A percentile compares a stretch with the other conserved stretches of the same genome.
These are phyloP conservation scores for Amblyopsis rosae DNA, from an alignment of 2,113 vertebrate species.

Conservation along the genomic window DNA sequence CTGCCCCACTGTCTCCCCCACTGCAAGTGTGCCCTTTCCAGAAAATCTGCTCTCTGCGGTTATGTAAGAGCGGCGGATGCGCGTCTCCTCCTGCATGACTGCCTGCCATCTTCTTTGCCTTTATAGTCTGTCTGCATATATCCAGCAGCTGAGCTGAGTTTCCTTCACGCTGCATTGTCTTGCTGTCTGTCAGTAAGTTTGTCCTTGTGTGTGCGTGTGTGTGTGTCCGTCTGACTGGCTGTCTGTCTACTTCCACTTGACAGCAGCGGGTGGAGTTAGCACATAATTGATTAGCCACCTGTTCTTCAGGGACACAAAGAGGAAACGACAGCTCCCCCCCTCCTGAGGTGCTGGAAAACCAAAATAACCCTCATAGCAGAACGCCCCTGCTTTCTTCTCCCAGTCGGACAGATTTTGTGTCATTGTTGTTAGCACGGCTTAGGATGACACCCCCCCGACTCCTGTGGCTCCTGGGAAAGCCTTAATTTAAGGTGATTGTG, in stretches of 20 bases:
- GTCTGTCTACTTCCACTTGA: slow-evolving; percentile 25
- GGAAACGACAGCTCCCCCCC: slow-evolving; percentile 35
- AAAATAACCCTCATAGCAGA: slow-evolving; percentile 43
- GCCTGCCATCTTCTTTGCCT: background rate
- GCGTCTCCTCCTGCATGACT: background rate
- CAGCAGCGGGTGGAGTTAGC: slow-evolving; percentile 57
- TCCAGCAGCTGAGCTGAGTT: background rate
- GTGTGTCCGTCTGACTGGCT: background rate
- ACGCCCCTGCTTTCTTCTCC: background rate
- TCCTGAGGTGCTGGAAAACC: slow-evolving; percentile 36
- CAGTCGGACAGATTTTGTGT: slow-evolving; percentile 15
- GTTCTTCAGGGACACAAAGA: slow-evolving; percentile 53
- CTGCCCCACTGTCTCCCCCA: background rate
- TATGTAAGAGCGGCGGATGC: background rate
- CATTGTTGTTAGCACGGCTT: slow-evolving; percentile 1
- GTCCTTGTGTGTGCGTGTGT: slow-evolving; percentile 14
- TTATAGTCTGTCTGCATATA: slow-evolving; percentile 4
- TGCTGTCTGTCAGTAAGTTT: slow-evolving; percentile 19
- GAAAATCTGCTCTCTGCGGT: background rate
- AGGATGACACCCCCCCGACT: background rate
- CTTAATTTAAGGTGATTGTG: too few relatives aligned
- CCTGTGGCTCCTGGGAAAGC: background rate
- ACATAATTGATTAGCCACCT: slow-evolving; percentile 65
- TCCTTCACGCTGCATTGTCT: slow-evolving; percentile 11
- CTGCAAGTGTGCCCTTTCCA: background rate